Conservation (phyloP, 1,140 invertebrate species). For the Nilaparvata lugens region DNA sequence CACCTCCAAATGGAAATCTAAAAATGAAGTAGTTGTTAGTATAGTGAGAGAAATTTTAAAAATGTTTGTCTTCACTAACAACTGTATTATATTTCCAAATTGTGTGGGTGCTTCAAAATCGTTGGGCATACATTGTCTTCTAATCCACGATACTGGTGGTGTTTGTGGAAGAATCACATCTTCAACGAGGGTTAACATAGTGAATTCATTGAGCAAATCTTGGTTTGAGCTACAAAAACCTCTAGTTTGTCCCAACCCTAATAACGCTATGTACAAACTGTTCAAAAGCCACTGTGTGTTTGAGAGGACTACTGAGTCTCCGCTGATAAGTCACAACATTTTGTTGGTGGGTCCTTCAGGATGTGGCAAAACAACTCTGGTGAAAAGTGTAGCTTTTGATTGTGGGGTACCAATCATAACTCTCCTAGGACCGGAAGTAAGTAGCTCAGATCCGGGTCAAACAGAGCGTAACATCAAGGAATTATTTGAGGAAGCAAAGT, state of each 20-base stretch:
- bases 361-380: constrained; percentile 25
- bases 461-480: constrained; percentile 34
- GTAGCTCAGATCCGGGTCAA: constrained; percentile 35
- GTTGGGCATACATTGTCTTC: constrained; percentile 11
- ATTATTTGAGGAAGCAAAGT: constrained; percentile 34
- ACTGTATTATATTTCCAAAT: constrained; percentile 6
- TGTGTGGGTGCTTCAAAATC: not conserved
- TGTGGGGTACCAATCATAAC: constrained; percentile 16
- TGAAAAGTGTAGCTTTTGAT: constrained; percentile 15
- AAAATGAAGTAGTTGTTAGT: not conserved
- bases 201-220: constrained; percentile 2
- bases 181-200: constrained; percentile 14
- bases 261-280: not conserved
- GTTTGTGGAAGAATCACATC: constrained; percentile 10
- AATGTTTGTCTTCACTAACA: constrained; percentile 15
- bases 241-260: not conserved
- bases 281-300: not conserved
- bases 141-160: constrained; percentile 9
- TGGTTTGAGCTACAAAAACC: constrained; percentile 11
- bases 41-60: constrained; percentile 17
- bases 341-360: constrained; percentile 25
- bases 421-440: constrained; percentile 19
- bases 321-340: not conserved
- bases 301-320: not conserved
- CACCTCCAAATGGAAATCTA: constrained; percentile 6